phyloP scores from a whole-genome alignment of 92 coral and sea anemone species.

The Montipora capitata region DNA sequence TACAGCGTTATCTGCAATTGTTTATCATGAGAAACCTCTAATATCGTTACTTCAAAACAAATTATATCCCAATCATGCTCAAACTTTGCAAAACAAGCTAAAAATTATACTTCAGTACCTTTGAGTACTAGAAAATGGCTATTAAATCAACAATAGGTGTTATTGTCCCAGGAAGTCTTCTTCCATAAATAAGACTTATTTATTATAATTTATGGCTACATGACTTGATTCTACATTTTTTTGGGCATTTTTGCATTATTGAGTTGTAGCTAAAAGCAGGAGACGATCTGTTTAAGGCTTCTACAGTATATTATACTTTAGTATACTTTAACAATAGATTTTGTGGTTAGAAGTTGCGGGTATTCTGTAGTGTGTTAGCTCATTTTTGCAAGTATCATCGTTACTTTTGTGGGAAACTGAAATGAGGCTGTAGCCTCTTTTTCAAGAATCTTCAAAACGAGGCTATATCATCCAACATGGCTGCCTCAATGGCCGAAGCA shows the following conservation, averaged over 20 bases:
- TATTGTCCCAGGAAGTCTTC: neutral
- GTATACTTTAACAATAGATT: neutral
- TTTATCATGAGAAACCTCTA: slow-evolving; percentile 23
- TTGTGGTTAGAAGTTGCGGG: neutral
- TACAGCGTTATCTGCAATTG: slow-evolving; percentile 19
- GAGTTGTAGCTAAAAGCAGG: no score
- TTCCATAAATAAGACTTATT: neutral
- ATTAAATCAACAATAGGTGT: neutral
- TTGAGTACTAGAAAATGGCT: slow-evolving; percentile 6
- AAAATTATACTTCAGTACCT: slow-evolving; percentile 20
- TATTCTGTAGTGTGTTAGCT: neutral
- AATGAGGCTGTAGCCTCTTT: slow-evolving; percentile 52
- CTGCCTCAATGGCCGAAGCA: no score
- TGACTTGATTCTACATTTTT: neutral
- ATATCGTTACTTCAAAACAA: slow-evolving; percentile 39
- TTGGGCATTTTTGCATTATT: neutral
- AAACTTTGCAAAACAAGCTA: slow-evolving; percentile 36
- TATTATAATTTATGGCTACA: slow-evolving; percentile 11
- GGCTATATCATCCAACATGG: no score
- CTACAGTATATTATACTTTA: neutral
- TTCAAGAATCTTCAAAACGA: slow-evolving; percentile 23
- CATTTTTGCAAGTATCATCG: neutral
- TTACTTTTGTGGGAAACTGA: slow-evolving; percentile 20
- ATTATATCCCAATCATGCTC: slow-evolving; percentile 44
- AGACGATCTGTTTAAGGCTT: no score